Evolutionary conservation across 1,140 invertebrate species (phyloP).

Genomic region (Hyles vespertilio): DNA sequence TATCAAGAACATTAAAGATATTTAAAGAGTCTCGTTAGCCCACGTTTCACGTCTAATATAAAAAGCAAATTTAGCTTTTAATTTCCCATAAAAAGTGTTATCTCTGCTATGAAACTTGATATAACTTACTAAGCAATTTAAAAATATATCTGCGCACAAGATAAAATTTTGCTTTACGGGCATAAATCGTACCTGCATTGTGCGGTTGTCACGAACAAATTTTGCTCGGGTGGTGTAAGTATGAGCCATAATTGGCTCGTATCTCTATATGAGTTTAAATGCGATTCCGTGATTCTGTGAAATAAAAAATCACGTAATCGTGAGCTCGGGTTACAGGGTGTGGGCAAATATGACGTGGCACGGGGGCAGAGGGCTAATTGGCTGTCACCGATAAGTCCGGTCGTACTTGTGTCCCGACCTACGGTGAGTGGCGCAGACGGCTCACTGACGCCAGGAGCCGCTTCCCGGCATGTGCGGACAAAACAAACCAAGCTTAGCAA

Average conservation of each 20-base stretch:
- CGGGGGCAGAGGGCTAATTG: constrained; percentile 59
- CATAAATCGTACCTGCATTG: constrained; percentile 40
- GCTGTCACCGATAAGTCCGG: constrained; percentile 67
- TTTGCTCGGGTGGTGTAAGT: constrained; percentile 6
- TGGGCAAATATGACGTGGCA: constrained; percentile 26
- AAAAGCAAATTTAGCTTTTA: too few species aligned
- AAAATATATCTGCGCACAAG: too few species aligned
- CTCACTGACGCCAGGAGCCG: too few species aligned
- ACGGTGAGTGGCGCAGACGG: constrained; percentile 14
- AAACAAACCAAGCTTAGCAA: too few species aligned
- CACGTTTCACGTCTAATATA: too few species aligned
- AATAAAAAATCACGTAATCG: constrained; percentile 48
- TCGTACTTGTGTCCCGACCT: constrained; percentile 15
- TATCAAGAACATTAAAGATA: too few species aligned
- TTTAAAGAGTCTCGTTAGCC: too few species aligned
- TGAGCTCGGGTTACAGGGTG: constrained; percentile 52
- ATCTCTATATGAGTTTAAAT: constrained; percentile 17
- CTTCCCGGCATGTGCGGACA: too few species aligned
- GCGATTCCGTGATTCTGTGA: constrained; percentile 51
- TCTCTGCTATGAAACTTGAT: too few species aligned
- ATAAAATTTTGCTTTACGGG: neutral
- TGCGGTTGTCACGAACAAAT: constrained; percentile 40
- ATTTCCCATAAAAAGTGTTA: too few species aligned
- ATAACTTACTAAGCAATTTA: too few species aligned
- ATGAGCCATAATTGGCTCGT: neutral